phyloP scores from a whole-genome alignment of 1,140 invertebrate species.

The Acromyrmex heyeri region DNA sequence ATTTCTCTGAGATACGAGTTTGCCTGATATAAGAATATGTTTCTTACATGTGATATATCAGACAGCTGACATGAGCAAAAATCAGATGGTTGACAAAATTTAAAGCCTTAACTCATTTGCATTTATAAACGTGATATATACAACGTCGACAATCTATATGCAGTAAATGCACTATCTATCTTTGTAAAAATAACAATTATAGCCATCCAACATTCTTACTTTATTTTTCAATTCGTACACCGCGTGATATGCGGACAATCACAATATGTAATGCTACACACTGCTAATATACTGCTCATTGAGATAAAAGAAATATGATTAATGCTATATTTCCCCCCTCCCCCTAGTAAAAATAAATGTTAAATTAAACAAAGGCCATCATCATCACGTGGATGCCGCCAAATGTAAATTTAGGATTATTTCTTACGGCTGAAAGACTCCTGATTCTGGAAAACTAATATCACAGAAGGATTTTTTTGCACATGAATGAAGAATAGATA shows the following conservation, averaged over 20 bases:
- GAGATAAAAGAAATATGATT: neutral
- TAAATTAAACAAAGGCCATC: conserved; percentile 6
- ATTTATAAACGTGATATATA: neutral
- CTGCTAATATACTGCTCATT: neutral
- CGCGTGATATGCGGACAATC: neutral
- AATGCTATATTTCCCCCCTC: neutral
- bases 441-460: neutral
- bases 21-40: neutral
- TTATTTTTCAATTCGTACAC: conserved; percentile 23
- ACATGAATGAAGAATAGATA: neutral
- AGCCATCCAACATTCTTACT: neutral
- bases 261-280: neutral
- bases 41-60: neutral
- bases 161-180: neutral
- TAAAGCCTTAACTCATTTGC: conserved; percentile 14
- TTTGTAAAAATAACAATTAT: conserved; percentile 2
- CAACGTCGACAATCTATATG: neutral
- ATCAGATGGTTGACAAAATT: neutral
- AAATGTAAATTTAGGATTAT: neutral
- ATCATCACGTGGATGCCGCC: neutral
- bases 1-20: neutral
- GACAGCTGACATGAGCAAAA: neutral
- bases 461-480: neutral
- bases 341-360: neutral
- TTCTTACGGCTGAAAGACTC: neutral